Evolutionary conservation across 2,113 vertebrate species (phyloP).

Genomic region (Bos indicus): DNA sequence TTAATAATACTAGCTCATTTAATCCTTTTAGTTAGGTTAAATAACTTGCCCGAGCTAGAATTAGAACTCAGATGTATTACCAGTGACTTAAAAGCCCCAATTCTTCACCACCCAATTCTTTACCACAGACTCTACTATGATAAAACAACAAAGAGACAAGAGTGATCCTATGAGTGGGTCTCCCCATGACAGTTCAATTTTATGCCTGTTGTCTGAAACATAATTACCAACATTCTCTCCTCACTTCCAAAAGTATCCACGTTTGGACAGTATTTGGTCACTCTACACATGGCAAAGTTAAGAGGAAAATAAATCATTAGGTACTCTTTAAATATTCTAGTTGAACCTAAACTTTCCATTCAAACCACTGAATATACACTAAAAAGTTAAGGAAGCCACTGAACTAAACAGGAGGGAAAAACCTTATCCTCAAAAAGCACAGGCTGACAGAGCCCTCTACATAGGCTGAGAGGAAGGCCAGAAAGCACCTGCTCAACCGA

Average conservation of each 20-base stretch:
- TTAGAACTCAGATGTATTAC: not conserved
- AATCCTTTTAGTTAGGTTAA: not conserved
- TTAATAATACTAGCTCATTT: not conserved
- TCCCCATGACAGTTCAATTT: not conserved
- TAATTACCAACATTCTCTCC: not conserved
- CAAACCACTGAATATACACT: not conserved
- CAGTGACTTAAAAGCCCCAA: not conserved
- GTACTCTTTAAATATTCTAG: not conserved
- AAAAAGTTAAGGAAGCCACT: not conserved
- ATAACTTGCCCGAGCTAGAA: not conserved
- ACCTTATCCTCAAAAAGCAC: not conserved
- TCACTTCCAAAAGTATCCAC: conserved; percentile 1
- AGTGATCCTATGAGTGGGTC: not conserved
- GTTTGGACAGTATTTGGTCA: not conserved
- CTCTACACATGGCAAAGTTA: not conserved
- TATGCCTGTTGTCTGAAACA: not conserved
- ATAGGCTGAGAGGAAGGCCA: not conserved
- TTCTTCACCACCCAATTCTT: not conserved
- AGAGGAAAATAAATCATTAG: not conserved
- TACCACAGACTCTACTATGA: not conserved
- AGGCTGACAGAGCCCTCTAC: not conserved
- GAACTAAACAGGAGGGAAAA: not conserved
- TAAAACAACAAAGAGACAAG: not conserved
- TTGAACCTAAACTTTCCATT: not conserved
- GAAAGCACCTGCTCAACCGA: not conserved